Conservation (phyloP, 2,888 invertebrate species). For the Caenorhabditis sp. region DNA sequence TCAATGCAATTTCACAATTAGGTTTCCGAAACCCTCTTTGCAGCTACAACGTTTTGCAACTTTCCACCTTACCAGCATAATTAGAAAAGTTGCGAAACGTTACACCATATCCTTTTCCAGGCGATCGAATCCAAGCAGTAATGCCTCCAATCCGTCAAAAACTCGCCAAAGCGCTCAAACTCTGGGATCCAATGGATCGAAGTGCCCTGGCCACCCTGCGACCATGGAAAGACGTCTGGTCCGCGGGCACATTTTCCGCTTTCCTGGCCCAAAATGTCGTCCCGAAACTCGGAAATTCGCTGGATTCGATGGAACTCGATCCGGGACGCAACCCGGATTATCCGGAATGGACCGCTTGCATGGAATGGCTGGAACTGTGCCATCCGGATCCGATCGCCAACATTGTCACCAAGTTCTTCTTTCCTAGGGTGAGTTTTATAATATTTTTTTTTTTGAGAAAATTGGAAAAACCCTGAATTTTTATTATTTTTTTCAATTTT, state of each 20-base stretch:
- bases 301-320: constrained; percentile 73
- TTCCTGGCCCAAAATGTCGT: constrained; percentile 92
- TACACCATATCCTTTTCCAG: too few relatives aligned
- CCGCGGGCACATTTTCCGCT: constrained; percentile 89
- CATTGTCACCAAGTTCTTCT: constrained; percentile 92
- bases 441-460: not conserved
- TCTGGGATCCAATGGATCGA: constrained; percentile 90
- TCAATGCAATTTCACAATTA: too few relatives aligned
- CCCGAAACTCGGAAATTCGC: constrained; percentile 87
- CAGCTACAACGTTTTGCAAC: too few relatives aligned
- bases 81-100: too few relatives aligned
- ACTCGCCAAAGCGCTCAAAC: constrained; percentile 64
- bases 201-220: constrained; percentile 94
- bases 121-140: constrained; percentile 86
- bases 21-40: too few relatives aligned
- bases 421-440: constrained; percentile 87
- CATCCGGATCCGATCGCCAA: constrained; percentile 89
- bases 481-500: constrained; percentile 26
- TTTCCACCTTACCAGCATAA: too few relatives aligned
- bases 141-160: constrained; percentile 92
- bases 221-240: constrained; percentile 92
- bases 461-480: constrained; percentile 16
- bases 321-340: constrained; percentile 71
- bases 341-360: constrained; percentile 85
- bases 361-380: constrained; percentile 93